These are phyloP conservation scores for Zaprionus vittiger DNA, from an alignment of 1,140 invertebrate genomes.

Conservation along the genomic window DNA sequence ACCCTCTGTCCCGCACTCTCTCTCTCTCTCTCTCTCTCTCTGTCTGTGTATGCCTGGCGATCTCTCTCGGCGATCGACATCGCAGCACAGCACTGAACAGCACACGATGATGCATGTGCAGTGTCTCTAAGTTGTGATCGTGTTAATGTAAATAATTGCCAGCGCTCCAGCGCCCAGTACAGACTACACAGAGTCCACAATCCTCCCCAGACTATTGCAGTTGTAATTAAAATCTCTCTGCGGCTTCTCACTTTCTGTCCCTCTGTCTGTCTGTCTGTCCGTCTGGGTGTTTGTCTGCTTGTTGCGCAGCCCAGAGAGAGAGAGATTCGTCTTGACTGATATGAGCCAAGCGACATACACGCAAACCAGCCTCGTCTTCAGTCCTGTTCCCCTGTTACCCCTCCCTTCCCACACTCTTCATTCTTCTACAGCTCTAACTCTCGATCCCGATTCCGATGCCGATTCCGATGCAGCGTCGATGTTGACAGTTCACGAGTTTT, in stretches of 20 bases:
- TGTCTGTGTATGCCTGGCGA: constrained; percentile 39
- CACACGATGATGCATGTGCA: constrained; percentile 83
- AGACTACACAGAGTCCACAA: background rate
- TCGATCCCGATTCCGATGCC: constrained; percentile 12
- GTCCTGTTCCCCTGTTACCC: background rate
- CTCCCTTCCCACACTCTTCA: background rate
- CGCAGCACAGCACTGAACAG: constrained; percentile 20
- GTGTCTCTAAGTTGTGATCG: constrained; percentile 83
- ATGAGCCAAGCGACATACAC: constrained; percentile 73
- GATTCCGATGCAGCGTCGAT: constrained; percentile 35
- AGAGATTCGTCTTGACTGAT: constrained; percentile 78
- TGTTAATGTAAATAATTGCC: constrained; percentile 84
- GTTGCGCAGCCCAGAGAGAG: constrained; percentile 50
- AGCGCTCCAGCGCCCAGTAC: constrained; percentile 42
- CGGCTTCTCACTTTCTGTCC: constrained; percentile 70
- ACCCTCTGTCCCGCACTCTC: background rate
- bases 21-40: background rate
- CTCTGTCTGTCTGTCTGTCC: constrained; percentile 16
- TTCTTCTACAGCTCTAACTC: constrained; percentile 12
- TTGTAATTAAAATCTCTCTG: constrained; percentile 78
- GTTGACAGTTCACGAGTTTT: constrained; percentile 69
- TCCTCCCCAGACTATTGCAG: constrained; percentile 40
- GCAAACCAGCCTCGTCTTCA: constrained; percentile 54
- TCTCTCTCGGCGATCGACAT: constrained; percentile 71
- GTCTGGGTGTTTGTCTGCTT: constrained; percentile 54